Evolutionary conservation across 1,140 invertebrate species (phyloP).

Genomic region (Bombyx mori): ASM3026992v2 NC_085122.1:14148001-14148500

Average conservation of each 20-base stretch:
- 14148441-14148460: slow-evolving; percentile 79
- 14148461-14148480: slow-evolving; percentile 86
- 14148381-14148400: slow-evolving; percentile 79
- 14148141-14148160: no score
- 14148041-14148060: background rate
- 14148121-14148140: no score
- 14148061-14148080: no score
- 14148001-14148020: slow-evolving; percentile 33
- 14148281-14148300: no score
- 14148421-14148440: slow-evolving; percentile 89
- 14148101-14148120: no score
- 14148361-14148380: slow-evolving; percentile 28
- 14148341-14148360: background rate
- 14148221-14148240: slow-evolving; percentile 11
- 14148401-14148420: slow-evolving; percentile 88
- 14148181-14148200: no score
- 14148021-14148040: slow-evolving; percentile 21
- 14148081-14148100: no score
- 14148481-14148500: slow-evolving; percentile 90
- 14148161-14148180: no score
- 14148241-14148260: slow-evolving; percentile 5
- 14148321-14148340: background rate
- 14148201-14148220: no score
- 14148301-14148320: background rate
- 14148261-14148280: background rate